These are phyloP conservation scores for Sebastes alutus DNA, from an alignment of 2,797 vertebrate genomes.

Conservation along the genomic window DNA sequence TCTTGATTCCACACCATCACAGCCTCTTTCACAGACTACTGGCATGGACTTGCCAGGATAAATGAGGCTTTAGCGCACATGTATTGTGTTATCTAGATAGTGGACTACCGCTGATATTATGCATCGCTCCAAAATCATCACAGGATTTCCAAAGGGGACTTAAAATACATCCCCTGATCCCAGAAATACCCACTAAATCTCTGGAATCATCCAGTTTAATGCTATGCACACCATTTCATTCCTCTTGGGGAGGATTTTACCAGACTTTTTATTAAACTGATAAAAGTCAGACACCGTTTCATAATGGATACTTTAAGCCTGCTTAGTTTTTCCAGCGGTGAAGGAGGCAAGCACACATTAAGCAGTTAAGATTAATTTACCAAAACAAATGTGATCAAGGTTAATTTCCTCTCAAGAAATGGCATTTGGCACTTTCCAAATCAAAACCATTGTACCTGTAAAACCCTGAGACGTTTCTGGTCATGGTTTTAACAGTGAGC, in stretches of 20 bases:
- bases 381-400: constrained; percentile 72
- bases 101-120: neutral
- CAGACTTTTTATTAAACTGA: constrained; percentile 43
- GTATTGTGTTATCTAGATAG: neutral
- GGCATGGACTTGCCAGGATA: neutral
- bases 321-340: constrained; percentile 39
- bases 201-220: constrained; percentile 30
- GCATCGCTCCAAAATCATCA: neutral
- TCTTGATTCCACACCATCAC: neutral
- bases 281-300: constrained; percentile 62
- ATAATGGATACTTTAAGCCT: constrained; percentile 38
- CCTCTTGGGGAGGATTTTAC: constrained; percentile 41
- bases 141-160: neutral
- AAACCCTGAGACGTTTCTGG: constrained; percentile 57
- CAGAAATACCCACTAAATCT: constrained; percentile 28
- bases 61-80: constrained; percentile 11
- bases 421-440: constrained; percentile 56
- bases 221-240: constrained; percentile 36
- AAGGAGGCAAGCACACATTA: constrained; percentile 34
- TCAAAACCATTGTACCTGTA: constrained; percentile 62
- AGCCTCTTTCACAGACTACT: constrained; percentile 12
- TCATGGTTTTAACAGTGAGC: constrained; percentile 62
- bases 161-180: constrained; percentile 12
- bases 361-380: constrained; percentile 71
- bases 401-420: constrained; percentile 61